These are phyloP conservation scores for Triops longicaudatus DNA, from an alignment of 1,140 invertebrate genomes.

Conservation along the genomic window DNA sequence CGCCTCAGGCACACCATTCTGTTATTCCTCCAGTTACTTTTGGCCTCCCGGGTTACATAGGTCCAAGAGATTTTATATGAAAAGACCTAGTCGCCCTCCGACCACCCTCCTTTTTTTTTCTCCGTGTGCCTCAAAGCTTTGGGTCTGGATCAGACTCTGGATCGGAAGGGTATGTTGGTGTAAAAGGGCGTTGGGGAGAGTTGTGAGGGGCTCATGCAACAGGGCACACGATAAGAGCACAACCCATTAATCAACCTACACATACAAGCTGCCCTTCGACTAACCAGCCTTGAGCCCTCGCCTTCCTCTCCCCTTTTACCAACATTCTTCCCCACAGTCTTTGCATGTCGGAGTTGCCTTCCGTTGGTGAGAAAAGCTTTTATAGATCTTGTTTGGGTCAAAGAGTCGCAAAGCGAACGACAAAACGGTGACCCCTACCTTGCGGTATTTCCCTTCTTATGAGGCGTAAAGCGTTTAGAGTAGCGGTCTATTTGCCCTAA, in stretches of 20 bases:
- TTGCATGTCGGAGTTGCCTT: background rate
- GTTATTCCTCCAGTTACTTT: conserved; percentile 7
- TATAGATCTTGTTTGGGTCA: background rate
- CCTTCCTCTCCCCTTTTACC: background rate
- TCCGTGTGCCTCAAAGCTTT: too few relatives aligned
- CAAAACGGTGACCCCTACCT: background rate
- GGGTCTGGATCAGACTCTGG: background rate
- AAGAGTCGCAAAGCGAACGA: background rate
- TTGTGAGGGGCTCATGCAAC: background rate
- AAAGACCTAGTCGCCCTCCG: background rate
- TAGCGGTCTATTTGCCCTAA: background rate
- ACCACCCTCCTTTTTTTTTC: background rate
- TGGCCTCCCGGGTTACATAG: background rate
- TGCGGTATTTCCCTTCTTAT: too few relatives aligned
- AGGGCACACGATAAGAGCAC: background rate
- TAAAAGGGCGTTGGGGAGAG: background rate
- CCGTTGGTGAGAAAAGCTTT: background rate
- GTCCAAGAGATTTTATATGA: background rate
- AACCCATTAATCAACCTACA: conserved; percentile 12
- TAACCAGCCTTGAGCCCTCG: background rate
- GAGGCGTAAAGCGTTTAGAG: too few relatives aligned
- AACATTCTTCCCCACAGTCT: background rate
- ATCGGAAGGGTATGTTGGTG: background rate
- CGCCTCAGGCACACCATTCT: background rate
- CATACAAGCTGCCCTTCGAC: background rate